Evolutionary conservation across 2,797 vertebrate genomes (phyloP), one percentile per base, ranked within the genome.

Genomic region (Loris lydekkerianus): DNA sequence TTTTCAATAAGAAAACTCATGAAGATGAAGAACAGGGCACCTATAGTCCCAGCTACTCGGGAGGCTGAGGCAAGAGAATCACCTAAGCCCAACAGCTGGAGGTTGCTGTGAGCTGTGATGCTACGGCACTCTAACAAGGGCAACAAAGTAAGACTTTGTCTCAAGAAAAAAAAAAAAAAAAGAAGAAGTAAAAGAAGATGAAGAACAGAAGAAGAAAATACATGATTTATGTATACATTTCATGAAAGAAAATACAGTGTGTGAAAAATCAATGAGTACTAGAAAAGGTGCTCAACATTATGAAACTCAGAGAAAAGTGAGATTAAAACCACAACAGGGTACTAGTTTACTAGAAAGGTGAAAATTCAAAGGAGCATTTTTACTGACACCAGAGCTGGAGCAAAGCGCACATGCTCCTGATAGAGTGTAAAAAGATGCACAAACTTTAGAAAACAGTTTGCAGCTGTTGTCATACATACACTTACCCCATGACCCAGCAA

Each of bases 361-460:
- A 78, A 80, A 69, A 70, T 70, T 80, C 10, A 61, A n/a, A 84
- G 80, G 37, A 67, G 3, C 46, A 20, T 56, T 37, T 27, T 21
- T 80, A 87, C 17, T 78, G 90, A 37, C 34, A 49, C 3, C 18
- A 93, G 18, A 95, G 46, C 37, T 78, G 58, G 31, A 81, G 37
- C 2, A 89, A 93, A 61, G 20, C 31, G 6, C 23, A 67, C 14
- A 29, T 11, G 91, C 58, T 29, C 29, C 21, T 65, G 18, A 82
- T 3, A 21, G 25, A 77, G 10, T 65, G 0, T 7, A 89, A 88
- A 93, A 65, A 77, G 82, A 43, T 67, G 76, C 61, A 89, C 69
- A 96, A 93, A 31, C 27, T 93, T 81, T 61, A 67, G 83, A 70
- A 73, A 89, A 77, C 2, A 86, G 20, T 80, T 81, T 82, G 25